Conservation (phyloP, 2,888 invertebrate genomes). For the Agapetus fuscipes region DNA sequence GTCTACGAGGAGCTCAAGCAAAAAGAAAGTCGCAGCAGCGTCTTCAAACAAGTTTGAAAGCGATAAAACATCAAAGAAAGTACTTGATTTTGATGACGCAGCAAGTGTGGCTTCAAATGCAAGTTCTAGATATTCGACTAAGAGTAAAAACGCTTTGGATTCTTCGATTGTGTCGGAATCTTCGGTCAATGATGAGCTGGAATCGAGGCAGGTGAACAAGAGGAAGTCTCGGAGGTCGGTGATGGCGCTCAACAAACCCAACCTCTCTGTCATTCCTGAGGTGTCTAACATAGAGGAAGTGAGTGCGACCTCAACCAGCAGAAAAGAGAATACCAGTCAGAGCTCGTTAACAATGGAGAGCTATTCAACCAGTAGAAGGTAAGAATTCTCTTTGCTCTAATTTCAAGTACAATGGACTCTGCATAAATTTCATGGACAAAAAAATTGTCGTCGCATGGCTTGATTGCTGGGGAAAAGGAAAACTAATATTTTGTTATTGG, state of each 20-base stretch:
- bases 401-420: too few relatives aligned
- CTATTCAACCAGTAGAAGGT: conserved; percentile 34
- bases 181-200: conserved; percentile 8
- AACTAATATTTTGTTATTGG: too few relatives aligned
- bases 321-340: conserved; percentile 11
- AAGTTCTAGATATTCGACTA: conserved; percentile 10
- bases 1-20: conserved; percentile 14
- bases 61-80: not conserved
- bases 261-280: conserved; percentile 40
- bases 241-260: conserved; percentile 30
- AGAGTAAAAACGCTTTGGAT: conserved; percentile 6
- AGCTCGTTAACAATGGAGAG: conserved; percentile 24
- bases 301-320: conserved; percentile 15
- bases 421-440: not conserved
- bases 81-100: conserved; percentile 4
- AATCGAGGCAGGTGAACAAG: not conserved
- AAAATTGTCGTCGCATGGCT: too few relatives aligned
- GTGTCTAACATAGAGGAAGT: conserved; percentile 26
- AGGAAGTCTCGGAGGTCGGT: conserved; percentile 33
- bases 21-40: conserved; percentile 3
- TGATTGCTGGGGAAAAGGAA: too few relatives aligned
- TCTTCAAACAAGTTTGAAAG: not conserved
- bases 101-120: conserved; percentile 11
- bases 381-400: too few relatives aligned
- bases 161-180: conserved; percentile 11